Conservation (phyloP, 2,888 invertebrate species). For the Drosophila neonasuta region DNA sequence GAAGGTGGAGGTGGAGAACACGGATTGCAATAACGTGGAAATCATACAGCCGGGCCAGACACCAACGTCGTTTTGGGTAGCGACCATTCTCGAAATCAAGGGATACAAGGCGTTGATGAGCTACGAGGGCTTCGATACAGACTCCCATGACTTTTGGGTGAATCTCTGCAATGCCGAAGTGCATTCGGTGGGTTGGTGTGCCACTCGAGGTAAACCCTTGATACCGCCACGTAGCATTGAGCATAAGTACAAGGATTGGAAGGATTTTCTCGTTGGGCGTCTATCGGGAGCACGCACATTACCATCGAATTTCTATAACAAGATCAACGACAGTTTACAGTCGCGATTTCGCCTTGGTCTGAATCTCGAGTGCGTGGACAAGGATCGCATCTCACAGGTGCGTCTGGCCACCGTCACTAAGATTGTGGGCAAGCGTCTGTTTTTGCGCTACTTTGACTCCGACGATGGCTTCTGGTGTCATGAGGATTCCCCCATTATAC, state of each 20-base stretch:
- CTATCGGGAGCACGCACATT: slow-evolving; percentile 97
- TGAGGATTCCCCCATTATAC: slow-evolving; percentile 95
- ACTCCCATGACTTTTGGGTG: slow-evolving; percentile 97
- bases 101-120: slow-evolving; percentile 92
- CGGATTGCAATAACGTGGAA: slow-evolving; percentile 91
- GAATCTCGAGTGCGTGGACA: slow-evolving; percentile 96
- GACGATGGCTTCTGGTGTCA: slow-evolving; percentile 98
- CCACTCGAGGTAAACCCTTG: slow-evolving; percentile 95
- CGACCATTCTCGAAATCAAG: slow-evolving; percentile 94
- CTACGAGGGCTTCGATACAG: slow-evolving; percentile 97
- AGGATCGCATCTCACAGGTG: slow-evolving; percentile 96
- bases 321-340: slow-evolving; percentile 91
- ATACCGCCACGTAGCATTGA: slow-evolving; percentile 97
- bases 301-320: slow-evolving; percentile 95
- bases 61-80: slow-evolving; percentile 97
- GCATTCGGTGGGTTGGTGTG: slow-evolving; percentile 99
- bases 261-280: slow-evolving; percentile 94
- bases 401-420: slow-evolving; percentile 94
- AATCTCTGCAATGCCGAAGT: slow-evolving; percentile 96
- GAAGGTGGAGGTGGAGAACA: slow-evolving; percentile 96
- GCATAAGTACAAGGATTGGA: slow-evolving; percentile 97
- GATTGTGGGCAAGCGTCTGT: slow-evolving; percentile 95
- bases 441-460: slow-evolving; percentile 94
- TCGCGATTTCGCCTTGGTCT: slow-evolving; percentile 92
- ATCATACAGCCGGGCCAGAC: slow-evolving; percentile 85